Evolutionary conservation across 2,113 vertebrate genomes (phyloP).

Genomic region (Toxotes chatareus): DNA sequence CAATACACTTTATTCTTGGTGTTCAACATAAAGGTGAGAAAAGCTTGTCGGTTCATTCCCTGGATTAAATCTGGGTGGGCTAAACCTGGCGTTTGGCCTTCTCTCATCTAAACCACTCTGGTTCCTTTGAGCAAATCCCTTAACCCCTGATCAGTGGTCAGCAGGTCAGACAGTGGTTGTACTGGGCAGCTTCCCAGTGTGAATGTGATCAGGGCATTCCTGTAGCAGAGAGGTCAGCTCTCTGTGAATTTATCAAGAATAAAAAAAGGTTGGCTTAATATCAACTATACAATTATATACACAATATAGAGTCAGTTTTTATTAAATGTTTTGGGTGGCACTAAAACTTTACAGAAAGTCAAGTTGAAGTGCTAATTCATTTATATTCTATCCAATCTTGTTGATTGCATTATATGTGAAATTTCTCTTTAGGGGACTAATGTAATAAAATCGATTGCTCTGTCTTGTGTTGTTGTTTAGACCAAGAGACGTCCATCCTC

Average conservation of each 20-base stretch:
- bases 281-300: too few relatives aligned
- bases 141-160: too few relatives aligned
- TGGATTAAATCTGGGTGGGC: too few relatives aligned
- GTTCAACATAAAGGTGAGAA: too few relatives aligned
- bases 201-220: neutral
- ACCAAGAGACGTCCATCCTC: slow-evolving; percentile 61
- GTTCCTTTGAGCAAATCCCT: too few relatives aligned
- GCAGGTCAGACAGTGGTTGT: neutral
- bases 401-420: neutral
- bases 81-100: too few relatives aligned
- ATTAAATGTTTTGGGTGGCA: neutral
- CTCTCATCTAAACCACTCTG: too few relatives aligned
- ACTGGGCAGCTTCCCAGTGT: neutral
- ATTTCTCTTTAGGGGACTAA: neutral
- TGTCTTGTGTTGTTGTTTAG: slow-evolving; percentile 56
- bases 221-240: slow-evolving; percentile 4
- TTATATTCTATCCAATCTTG: neutral
- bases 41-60: neutral
- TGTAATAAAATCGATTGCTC: neutral
- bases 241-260: neutral
- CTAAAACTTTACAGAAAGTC: neutral
- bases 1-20: too few relatives aligned
- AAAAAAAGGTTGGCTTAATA: neutral
- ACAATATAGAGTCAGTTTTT: neutral
- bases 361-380: neutral